phyloP scores from a whole-genome alignment of 2,797 vertebrate species.

The Scarus forsteni region DNA sequence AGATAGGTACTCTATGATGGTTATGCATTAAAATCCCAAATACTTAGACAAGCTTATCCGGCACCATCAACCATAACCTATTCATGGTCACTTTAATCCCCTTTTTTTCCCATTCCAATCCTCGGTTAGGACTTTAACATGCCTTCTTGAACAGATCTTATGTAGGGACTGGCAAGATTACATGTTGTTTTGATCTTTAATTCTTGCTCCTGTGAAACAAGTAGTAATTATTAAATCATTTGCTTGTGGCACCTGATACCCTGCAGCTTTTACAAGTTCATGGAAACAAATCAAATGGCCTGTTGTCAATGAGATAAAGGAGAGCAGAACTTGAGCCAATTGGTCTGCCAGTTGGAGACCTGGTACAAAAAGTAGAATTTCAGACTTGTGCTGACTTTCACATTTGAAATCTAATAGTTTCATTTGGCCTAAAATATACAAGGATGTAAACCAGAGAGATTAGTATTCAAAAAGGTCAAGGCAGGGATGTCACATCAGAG shows the following conservation, averaged over 20 bases:
- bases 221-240: not conserved
- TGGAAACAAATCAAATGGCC: conserved; percentile 3
- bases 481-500: not conserved
- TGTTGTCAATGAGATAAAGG: conserved; percentile 22
- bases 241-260: not conserved
- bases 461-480: not conserved
- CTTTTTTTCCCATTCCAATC: too few species aligned
- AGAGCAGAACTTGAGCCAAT: conserved; percentile 7
- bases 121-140: too few species aligned
- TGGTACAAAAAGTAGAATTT: conserved; percentile 13
- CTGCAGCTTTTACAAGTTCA: not conserved
- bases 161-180: not conserved
- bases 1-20: too few species aligned
- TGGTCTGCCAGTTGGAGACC: not conserved
- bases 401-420: too few species aligned
- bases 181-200: not conserved
- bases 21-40: too few species aligned
- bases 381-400: conserved; percentile 9
- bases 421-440: too few species aligned
- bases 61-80: too few species aligned
- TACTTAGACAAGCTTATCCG: too few species aligned
- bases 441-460: too few species aligned
- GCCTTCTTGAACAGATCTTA: too few species aligned
- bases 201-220: not conserved
- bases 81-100: too few species aligned